Base-by-base conservation (phyloP, 2,888 invertebrate genomes). In the Bedellia somnulentella region DNA sequence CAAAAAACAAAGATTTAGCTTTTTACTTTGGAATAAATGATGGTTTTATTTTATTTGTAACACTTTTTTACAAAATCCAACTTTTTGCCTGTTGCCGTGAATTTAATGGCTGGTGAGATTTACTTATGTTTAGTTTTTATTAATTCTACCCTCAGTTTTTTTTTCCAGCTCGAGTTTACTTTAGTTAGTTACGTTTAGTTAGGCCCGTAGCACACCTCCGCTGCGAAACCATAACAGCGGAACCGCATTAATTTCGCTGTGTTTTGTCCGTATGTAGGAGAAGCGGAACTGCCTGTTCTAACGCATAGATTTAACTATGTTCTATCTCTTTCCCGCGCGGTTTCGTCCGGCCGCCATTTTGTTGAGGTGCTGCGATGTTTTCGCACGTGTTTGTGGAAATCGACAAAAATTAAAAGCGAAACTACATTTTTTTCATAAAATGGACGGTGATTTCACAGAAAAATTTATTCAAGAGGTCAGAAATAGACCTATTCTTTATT, bases 301-400 rank as follows among this genome's bases (percentile, higher is more conserved):
- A 31, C 25, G 17, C 31, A 31, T 31, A 11, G 16, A 25, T 31
- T 24, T 30, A 24, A 24, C 24, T 17, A 31, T 31, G 12, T 17
- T 25, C 10, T 9, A 8, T 17, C 10, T 17, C 10, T 17, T 25
- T 27, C 10, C 27, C 13, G 12, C 27, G 26, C 23, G 31, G 27
- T 27, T 31, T 22, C 22, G 31, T 27, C 15, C 27, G 31, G 31
- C 31, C 27, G 27, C 31, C 26, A 31, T 31, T 31, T 31, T 27
- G 31, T 18, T 18, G 9, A 6, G 5, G 18, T 18, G 9, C 18
- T 10, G 24, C 24, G 6, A 8, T 24, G 24, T 14, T 15, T 28
- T 28, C 23, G 28, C 32, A 30, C 27, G 23, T 30, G 35, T 32
- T 35, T 35, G 35, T 35, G 24, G 29, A 33, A 33, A 22, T 35